Base-by-base conservation (phyloP, 30 jellyfish, hydroid and myxozoan genomes). In the Calvadosia cruxmelitensis region DNA sequence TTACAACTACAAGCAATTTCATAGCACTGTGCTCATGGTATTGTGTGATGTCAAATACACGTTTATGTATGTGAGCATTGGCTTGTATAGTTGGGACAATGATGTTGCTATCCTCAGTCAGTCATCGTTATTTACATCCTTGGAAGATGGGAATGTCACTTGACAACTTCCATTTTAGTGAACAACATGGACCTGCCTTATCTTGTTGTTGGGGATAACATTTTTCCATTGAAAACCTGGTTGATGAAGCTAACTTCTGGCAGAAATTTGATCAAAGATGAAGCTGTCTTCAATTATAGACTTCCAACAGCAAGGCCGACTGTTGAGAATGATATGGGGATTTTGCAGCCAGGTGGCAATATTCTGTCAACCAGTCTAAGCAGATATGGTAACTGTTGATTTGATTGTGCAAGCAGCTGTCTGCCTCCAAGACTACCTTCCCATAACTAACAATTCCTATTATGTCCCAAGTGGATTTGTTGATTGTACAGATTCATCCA, bases 401-500 rank as follows among this genome's bases (percentile, higher is more conserved):
- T 64, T 30, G 50, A 79, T 70, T 32, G 65, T 69, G 26, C 50
- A 68, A 34, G 93, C 93, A 20, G 53, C 72, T 32, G 49, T 79
- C 28, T 27, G 70, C 25, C 63, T 74, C 2, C 85, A 79, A 57
- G 63, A 79, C 42, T 79, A 74, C 36, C 83, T 68, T 66, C 34
- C 73, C 23, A 71, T 77, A 53, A 70, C 74, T 32, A 63, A 24
- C 33, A 50, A 67, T 34, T 48, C 79, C 25, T 36, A 27, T 27
- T 48, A 71, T 24, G 70, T 70, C 28, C 85, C 93, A 0, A 26
- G 34, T 1, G 84, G 75, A 67, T 79, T 79, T 71, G 79, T 73
- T 62, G 93, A 79, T 67, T 32, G 48, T 2, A 66, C 68, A 63
- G 53, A 70, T 70, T 69, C 63, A 32, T 3, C 50, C 23, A 80